Evolutionary conservation across 2,113 vertebrate genomes (phyloP), one percentile per base, ranked within the genome.

Genomic region (Pandion haliaetus): DNA sequence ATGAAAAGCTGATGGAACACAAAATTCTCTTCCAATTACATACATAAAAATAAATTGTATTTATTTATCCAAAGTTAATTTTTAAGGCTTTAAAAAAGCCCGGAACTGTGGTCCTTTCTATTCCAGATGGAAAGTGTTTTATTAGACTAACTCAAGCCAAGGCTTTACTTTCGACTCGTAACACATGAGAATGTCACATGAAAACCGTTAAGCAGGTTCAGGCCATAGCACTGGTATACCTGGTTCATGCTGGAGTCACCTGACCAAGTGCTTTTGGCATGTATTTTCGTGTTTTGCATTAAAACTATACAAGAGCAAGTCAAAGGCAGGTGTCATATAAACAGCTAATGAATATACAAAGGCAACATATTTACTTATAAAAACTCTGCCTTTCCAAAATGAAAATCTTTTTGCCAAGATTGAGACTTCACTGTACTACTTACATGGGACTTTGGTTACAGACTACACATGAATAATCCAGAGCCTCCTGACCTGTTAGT

Each of bases 391-490:
- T 69, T 81, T 70, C 66, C 52, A 80, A 79, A 59, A 12, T 49
- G 32, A 67, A 44, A 61, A 34, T 20, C 10, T 78, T 72, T 55
- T 66, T 59, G 52, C 40, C 49, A n/a, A 44, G 45, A 23, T 20
- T n/a, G 34, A 50, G 44, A 18, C 40, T 26, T 20, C 57, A 13
- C 24, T 32, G 23, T 63, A 14, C 26, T 47, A 13, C 36, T 86
- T 45, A 54, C 32, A 16, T 4, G 26, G 44, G 57, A 32, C 28
- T 55, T 15, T 79, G 40, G 24, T 78, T 67, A 63, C 59, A 91
- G n/a, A 54, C 50, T 19, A 21, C 1, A 0, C 0, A 0, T 55
- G 71, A 86, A 74, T 34, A 67, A 31, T 21, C 36, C 71, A 70
- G 59, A 94, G 44, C 18, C 40, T 63, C 24, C 34, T 40, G 26